Conservation (phyloP, 2,888 invertebrate genomes). For the Polyommatus iphigenia region DNA sequence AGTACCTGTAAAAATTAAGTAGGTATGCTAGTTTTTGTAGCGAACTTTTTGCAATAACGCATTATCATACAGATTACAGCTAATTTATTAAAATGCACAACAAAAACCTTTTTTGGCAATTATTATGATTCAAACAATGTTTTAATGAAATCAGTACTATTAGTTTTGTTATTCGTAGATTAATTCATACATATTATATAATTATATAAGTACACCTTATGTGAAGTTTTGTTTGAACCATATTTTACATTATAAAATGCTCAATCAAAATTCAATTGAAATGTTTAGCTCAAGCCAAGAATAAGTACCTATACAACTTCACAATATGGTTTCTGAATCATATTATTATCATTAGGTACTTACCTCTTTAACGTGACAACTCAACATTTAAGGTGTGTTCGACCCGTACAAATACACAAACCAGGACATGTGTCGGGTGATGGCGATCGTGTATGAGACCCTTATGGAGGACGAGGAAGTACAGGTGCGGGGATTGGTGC, state of each 20-base stretch:
- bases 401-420: conserved; percentile 88
- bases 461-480: conserved; percentile 90
- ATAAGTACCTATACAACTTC: neutral
- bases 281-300: neutral
- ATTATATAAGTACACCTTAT: too few species aligned
- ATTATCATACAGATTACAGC: too few species aligned
- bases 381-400: conserved; percentile 82
- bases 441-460: conserved; percentile 88
- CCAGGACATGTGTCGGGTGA: conserved; percentile 88
- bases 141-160: too few species aligned
- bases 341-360: too few species aligned
- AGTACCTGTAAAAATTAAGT: too few species aligned
- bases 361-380: neutral
- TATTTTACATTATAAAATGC: too few species aligned
- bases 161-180: too few species aligned
- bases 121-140: too few species aligned
- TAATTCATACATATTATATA: too few species aligned
- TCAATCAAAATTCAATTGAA: too few species aligned
- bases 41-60: neutral
- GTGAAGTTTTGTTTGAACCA: too few species aligned
- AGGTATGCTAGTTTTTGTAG: neutral
- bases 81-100: neutral
- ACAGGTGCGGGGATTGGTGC: conserved; percentile 88
- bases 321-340: neutral
- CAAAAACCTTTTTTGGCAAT: neutral